Base-by-base conservation (phyloP, 2,113 vertebrate genomes). In the Mobula hypostoma region DNA sequence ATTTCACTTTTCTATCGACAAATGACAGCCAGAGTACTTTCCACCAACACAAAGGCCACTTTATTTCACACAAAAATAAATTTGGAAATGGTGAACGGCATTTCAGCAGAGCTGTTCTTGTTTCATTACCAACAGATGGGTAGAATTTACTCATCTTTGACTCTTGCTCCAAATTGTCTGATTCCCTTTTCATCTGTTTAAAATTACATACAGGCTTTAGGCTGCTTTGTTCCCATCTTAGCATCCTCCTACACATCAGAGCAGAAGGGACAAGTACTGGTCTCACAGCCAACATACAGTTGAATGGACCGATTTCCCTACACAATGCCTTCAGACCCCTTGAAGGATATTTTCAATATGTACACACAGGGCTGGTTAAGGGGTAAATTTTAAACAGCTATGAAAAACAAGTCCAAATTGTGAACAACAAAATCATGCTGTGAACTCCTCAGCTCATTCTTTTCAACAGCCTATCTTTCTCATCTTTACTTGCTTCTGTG, bases 11-110 rank as follows among this genome's bases (percentile, higher is more conserved):
- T 29, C 68, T 72, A 74, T 21, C 68, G 19, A 56, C 32, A 93
- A 36, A 72, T 93, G 91, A 93, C 70, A 93, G 91, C 14, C 70
- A 27, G 40, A 93, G 32, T 70, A 74, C 40, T 74, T 93, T 24
- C 36, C 91, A 66, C 91, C 40, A 14, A 48, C 91, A 93, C 70
- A 93, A 93, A 74, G 90, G 19, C 1, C 90, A 93, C 32, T 14
- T 93, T 36, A 27, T 70, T 40, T 91, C 66, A 68, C 88, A 40
- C 17, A 5, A 17, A 87, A 32, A 72, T 14, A 24, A 9, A 85
- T 85, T 74, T 32, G 72, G 40, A 90, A 93, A 27, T 93, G 90
- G 68, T 36, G 11, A 74, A 72, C 32, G 27, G 90, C 15, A 15
- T 93, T 72, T 93, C 70, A 72, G 90, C 17, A 74, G 17, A 93